A percentile compares a stretch with the other conserved stretches of the same genome.
These are phyloP conservation scores for Rafetus swinhoei DNA, from an alignment of 2,113 vertebrate species.

Conservation along the genomic window DNA sequence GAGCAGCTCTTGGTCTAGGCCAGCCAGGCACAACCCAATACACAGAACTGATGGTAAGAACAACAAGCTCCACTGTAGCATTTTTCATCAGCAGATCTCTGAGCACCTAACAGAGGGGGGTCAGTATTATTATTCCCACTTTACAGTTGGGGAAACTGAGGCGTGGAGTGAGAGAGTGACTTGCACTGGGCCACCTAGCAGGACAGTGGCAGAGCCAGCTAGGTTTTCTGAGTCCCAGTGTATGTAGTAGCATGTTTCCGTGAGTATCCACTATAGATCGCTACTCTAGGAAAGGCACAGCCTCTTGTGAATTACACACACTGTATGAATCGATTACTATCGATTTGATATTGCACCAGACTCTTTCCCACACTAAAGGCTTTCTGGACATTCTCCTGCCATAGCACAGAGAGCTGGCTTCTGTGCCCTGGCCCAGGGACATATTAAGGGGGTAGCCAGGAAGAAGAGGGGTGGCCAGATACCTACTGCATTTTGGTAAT, in stretches of 20 bases:
- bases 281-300: background rate
- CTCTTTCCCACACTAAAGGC: background rate
- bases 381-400: background rate
- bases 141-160: background rate
- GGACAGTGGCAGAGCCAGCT: background rate
- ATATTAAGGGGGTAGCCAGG: too few species aligned
- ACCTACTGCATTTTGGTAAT: rapidly evolving
- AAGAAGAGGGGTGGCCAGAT: rapidly evolving
- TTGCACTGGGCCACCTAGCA: background rate
- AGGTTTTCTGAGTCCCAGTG: background rate
- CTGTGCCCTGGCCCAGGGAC: background rate
- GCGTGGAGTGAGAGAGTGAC: background rate
- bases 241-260: background rate
- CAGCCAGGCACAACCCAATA: background rate
- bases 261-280: background rate
- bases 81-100: background rate
- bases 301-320: background rate
- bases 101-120: background rate
- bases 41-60: background rate
- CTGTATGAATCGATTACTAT: too few species aligned
- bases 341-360: rapidly evolving
- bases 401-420: background rate
- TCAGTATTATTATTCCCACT: background rate
- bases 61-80: background rate
- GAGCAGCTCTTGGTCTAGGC: background rate